Evolutionary conservation across 2,888 invertebrate species (phyloP).

Genomic region (Cheilosia variabilis): DNA sequence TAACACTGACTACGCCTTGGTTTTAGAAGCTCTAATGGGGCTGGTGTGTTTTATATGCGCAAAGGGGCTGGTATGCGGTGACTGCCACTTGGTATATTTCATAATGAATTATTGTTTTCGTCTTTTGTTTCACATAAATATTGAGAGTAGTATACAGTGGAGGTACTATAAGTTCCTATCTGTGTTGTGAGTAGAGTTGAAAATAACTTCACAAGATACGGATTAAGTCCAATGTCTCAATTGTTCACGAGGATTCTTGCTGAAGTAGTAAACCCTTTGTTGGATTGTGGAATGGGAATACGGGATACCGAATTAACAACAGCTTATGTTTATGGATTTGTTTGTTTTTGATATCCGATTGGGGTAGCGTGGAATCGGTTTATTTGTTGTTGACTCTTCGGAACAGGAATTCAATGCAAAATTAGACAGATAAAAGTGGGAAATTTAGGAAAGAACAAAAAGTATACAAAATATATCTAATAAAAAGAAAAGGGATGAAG

Average conservation of each 20-base stretch:
- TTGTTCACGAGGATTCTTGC: background rate
- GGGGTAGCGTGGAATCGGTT: background rate
- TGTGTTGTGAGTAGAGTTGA: background rate
- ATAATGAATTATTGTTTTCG: background rate
- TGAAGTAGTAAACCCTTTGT: background rate
- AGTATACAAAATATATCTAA: too few relatives aligned
- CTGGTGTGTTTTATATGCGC: conserved; percentile 24
- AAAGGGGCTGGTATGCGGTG: background rate
- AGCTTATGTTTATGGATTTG: background rate
- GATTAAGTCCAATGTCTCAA: conserved; percentile 48
- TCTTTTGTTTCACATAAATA: background rate
- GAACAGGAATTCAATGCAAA: too few relatives aligned
- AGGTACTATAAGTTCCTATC: background rate
- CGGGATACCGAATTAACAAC: background rate
- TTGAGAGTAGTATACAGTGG: too few relatives aligned
- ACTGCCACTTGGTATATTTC: background rate
- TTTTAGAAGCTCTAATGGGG: conserved; percentile 19
- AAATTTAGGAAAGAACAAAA: background rate
- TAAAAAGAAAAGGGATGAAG: too few relatives aligned
- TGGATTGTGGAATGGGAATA: background rate
- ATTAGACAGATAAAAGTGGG: background rate
- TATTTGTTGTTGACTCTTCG: background rate
- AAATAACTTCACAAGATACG: conserved; percentile 16
- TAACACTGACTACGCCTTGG: conserved; percentile 54
- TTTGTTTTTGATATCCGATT: too few relatives aligned